phyloP scores from a whole-genome alignment of 1,140 invertebrate genomes.

The Drosophila pseudoobscura region DNA sequence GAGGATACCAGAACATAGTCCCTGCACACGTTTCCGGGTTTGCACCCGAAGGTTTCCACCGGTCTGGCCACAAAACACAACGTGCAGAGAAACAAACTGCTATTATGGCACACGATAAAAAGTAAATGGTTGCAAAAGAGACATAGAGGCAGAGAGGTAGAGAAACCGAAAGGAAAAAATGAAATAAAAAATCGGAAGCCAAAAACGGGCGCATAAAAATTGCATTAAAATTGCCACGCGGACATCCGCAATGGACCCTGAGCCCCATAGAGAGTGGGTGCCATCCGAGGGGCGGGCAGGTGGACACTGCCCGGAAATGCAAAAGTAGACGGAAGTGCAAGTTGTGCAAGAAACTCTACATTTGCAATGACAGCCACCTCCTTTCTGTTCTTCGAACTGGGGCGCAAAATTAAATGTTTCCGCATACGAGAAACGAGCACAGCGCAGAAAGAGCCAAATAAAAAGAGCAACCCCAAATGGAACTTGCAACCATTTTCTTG shows the following conservation, averaged over 20 bases:
- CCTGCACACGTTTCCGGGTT: constrained; percentile 19
- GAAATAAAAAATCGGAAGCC: constrained; percentile 67
- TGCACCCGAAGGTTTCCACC: constrained; percentile 9
- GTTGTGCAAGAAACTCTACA: constrained; percentile 66
- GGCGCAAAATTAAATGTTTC: constrained; percentile 72
- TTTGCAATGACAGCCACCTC: background rate
- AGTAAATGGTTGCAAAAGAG: constrained; percentile 18
- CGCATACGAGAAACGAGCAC: constrained; percentile 21
- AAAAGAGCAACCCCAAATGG: constrained; percentile 10
- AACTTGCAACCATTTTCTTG: constrained; percentile 60
- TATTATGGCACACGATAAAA: constrained; percentile 53
- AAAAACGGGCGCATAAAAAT: constrained; percentile 77
- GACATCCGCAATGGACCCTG: constrained; percentile 69
- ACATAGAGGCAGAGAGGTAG: constrained; percentile 11
- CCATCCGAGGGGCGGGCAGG: constrained; percentile 11
- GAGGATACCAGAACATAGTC: constrained; percentile 19
- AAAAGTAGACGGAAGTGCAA: constrained; percentile 77
- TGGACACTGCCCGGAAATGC: constrained; percentile 58
- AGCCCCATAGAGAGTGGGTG: constrained; percentile 21
- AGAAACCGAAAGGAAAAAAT: constrained; percentile 20
- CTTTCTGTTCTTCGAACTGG: constrained; percentile 20
- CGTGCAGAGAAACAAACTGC: constrained; percentile 38
- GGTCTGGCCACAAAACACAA: constrained; percentile 31
- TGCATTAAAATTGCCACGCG: constrained; percentile 76
- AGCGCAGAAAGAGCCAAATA: constrained; percentile 9